Base-by-base conservation (phyloP, 1,140 invertebrate species). In the Papilio dardanus region DNA sequence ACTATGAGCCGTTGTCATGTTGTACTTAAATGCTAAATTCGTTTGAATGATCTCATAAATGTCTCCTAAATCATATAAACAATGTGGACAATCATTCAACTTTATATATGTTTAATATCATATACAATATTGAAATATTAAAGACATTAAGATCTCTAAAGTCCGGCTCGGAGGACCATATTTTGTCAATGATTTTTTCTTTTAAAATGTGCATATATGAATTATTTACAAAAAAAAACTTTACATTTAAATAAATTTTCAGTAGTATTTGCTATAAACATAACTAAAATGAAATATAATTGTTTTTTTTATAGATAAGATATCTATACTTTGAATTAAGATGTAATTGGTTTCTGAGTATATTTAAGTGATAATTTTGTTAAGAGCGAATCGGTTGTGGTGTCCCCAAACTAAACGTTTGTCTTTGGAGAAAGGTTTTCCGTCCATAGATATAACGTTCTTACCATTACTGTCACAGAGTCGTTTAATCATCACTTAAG, bases 41-140 rank as follows among this genome's bases (percentile, higher is more conserved):
- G 46, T 83, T 84, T 83, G 80, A 77, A 80, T 83, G 84, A 86
- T 86, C 84, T 86, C 84, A 86, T 83, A 71, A 77, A 71, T 80
- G 74, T 83, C 79, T 82, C 62, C 73, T 76, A 54, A 58, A 58
- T 69, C 67, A 33, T 69, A 21, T 35, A n/a, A 19, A 28, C 33
- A 69, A 69, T 69, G 35, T 69, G 35, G 35, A 37, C 19, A 33
- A 68, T 69, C 35, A 40, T 69, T 40, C 31, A 37, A 69, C 35
- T 30, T n/a, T 37, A 7, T 37, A 37, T 21, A 42, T 35, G 31
- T 40, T 33, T 21, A 10, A 21, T 35, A 10, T 40, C 35, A 21
- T 12, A 40, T 69, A 30, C n/a, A 35, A 33, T 58, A 46, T 30
- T 16, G 28, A 42, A 69, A 28, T 40, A 42, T 16, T n/a, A 40